Conservation (phyloP, 2,888 invertebrate species). For the Galerucella calmariensis region DNA sequence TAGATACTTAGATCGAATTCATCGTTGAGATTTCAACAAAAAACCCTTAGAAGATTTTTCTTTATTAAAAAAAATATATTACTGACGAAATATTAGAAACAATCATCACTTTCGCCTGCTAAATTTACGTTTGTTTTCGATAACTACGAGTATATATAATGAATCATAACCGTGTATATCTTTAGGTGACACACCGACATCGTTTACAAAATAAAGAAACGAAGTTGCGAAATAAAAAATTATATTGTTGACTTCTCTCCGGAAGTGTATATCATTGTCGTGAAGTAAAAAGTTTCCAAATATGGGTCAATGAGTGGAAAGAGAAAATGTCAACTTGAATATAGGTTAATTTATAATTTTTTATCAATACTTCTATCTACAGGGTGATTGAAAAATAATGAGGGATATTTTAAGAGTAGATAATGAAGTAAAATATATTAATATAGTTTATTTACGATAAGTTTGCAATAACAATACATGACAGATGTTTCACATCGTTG, state of each 20-base stretch:
- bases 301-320: slow-evolving; percentile 15
- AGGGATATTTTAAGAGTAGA: too few relatives aligned
- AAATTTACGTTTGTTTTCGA: not conserved
- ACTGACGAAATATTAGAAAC: not conserved
- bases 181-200: not conserved
- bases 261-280: slow-evolving; percentile 7
- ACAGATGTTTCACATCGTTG: too few relatives aligned
- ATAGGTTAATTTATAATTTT: not conserved
- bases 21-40: too few relatives aligned
- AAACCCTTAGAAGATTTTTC: too few relatives aligned
- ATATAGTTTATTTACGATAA: too few relatives aligned
- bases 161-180: not conserved
- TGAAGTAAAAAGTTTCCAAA: slow-evolving; percentile 4
- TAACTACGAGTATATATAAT: not conserved
- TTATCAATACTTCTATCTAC: not conserved
- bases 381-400: not conserved
- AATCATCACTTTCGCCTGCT: not conserved
- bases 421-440: too few relatives aligned
- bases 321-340: not conserved
- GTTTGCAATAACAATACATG: too few relatives aligned
- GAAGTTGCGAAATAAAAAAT: slow-evolving; percentile 6
- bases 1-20: too few relatives aligned
- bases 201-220: slow-evolving; percentile 10
- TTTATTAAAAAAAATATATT: too few relatives aligned
- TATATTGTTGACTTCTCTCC: not conserved